These are phyloP conservation scores for Dinomys branickii DNA, from an alignment of 2,113 vertebrate genomes.

Conservation along the genomic window DNA sequence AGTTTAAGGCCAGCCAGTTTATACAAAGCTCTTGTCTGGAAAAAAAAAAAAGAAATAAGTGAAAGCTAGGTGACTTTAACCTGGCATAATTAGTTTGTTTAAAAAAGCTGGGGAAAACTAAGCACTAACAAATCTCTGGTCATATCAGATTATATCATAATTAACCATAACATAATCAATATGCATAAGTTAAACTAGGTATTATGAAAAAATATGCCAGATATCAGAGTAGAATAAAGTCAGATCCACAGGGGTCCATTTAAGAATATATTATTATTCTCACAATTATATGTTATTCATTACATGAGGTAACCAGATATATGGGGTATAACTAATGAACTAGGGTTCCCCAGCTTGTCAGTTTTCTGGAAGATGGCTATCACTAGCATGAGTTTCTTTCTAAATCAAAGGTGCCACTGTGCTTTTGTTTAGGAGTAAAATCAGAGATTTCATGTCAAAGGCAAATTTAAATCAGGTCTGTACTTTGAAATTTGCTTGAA, in stretches of 20 bases:
- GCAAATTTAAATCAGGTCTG: slow-evolving; percentile 41
- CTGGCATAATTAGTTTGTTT: neutral
- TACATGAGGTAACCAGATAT: too few species aligned
- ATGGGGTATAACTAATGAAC: neutral
- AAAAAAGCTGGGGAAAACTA: slow-evolving; percentile 1
- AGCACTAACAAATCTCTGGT: neutral
- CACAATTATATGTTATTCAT: slow-evolving; percentile 33
- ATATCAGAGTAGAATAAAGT: slow-evolving; percentile 11
- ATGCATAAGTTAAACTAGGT: slow-evolving; percentile 23
- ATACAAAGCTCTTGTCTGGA: neutral
- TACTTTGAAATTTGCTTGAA: slow-evolving; percentile 49
- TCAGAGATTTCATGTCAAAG: slow-evolving; percentile 53
- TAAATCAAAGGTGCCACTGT: neutral
- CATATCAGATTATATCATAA: neutral
- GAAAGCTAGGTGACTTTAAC: slow-evolving; percentile 24
- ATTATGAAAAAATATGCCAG: slow-evolving; percentile 34
- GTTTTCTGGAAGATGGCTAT: neutral
- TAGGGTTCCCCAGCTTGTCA: neutral
- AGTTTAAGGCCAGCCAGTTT: neutral
- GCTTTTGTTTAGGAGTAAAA: slow-evolving; percentile 38
- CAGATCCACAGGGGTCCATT: neutral
- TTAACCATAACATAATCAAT: slow-evolving; percentile 35
- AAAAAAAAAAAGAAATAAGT: neutral
- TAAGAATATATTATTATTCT: neutral
- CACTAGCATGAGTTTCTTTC: slow-evolving; percentile 4